These are phyloP conservation scores for Zootermopsis nevadensis DNA, from an alignment of 2,888 invertebrate species.

Conservation along the genomic window DNA sequence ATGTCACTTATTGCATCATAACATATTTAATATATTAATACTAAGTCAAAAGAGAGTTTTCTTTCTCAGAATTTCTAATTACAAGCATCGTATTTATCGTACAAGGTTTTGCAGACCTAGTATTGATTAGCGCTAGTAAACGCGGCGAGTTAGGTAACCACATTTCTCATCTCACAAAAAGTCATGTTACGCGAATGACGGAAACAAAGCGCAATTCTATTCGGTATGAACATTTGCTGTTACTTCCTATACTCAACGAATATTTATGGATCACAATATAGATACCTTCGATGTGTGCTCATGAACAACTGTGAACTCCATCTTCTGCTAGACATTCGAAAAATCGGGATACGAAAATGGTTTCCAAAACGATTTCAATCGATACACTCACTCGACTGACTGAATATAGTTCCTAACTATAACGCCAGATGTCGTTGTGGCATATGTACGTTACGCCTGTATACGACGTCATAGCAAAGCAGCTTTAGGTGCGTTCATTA, in stretches of 20 bases:
- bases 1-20: too few relatives aligned
- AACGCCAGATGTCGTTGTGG: too few relatives aligned
- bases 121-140: conserved; percentile 40
- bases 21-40: too few relatives aligned
- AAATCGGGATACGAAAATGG: background rate
- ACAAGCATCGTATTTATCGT: too few relatives aligned
- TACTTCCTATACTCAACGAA: background rate
- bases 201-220: background rate
- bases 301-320: background rate
- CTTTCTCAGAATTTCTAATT: too few relatives aligned
- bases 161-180: background rate
- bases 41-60: too few relatives aligned
- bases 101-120: background rate
- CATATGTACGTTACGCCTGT: too few relatives aligned
- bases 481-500: too few relatives aligned
- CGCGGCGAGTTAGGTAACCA: conserved; percentile 22
- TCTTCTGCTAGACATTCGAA: background rate
- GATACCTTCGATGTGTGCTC: background rate
- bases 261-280: background rate
- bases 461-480: too few relatives aligned
- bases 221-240: background rate
- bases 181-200: too few relatives aligned
- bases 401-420: too few relatives aligned
- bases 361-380: background rate
- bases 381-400: too few relatives aligned